phyloP scores from a whole-genome alignment of 23 tunicate species.

The Ciona savignyi region DNA sequence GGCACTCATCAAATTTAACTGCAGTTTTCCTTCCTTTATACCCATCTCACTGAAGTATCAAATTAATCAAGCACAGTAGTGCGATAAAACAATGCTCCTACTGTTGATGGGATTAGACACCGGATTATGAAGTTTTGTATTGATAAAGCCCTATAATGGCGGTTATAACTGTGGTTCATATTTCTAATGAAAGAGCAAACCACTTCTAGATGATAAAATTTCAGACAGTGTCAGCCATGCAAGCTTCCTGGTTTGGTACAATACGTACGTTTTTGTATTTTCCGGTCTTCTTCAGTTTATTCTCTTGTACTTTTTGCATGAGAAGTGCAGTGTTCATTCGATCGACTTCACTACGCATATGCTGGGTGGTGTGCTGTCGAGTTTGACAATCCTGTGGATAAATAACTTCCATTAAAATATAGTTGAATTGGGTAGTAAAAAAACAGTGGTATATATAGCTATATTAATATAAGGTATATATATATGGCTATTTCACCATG shows the following conservation, averaged over 20 bases:
- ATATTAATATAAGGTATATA: no score
- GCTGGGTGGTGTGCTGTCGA: not conserved
- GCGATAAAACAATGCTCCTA: not conserved
- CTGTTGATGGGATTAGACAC: not conserved
- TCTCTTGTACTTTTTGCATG: slow-evolving; percentile 15
- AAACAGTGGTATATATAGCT: no score
- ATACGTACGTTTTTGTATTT: slow-evolving; percentile 37
- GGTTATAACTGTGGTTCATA: no score
- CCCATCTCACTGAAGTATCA: not conserved
- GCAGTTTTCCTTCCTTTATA: not conserved
- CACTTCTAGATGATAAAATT: no score
- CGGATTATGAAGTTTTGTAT: no score
- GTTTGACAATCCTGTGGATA: not conserved
- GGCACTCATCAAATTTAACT: not conserved
- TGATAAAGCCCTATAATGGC: no score
- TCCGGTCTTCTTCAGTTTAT: slow-evolving; percentile 20
- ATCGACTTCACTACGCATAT: not conserved
- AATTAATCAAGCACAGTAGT: not conserved
- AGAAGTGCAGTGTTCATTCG: not conserved
- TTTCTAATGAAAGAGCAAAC: no score
- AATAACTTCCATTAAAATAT: no score
- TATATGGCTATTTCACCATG: no score
- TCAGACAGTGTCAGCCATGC: no score
- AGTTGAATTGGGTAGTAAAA: no score
- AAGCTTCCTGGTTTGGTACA: no score